A percentile compares a stretch with the other conserved stretches of the same genome.
phyloP scores from a whole-genome alignment of 2,888 invertebrate species.

The Mayetiola destructor region DNA sequence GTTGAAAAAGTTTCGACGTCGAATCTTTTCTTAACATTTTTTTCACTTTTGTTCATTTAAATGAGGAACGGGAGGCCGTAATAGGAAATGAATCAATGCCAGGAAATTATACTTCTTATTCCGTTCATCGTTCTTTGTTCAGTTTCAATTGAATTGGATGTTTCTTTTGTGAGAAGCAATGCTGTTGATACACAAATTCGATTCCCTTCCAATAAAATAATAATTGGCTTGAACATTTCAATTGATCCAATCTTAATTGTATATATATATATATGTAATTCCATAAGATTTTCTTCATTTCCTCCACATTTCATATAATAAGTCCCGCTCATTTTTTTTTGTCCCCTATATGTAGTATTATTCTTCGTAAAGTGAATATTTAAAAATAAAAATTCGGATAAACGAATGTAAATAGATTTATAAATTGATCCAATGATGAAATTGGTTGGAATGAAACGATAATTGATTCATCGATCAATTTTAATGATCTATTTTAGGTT shows the following conservation, averaged over 20 bases:
- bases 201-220: background rate
- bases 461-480: too few relatives aligned
- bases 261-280: background rate
- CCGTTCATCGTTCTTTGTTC: too few relatives aligned
- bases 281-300: too few relatives aligned
- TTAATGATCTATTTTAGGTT: too few relatives aligned
- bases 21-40: background rate
- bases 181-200: background rate
- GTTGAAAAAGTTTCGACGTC: too few relatives aligned
- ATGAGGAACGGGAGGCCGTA: background rate
- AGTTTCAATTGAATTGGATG: background rate
- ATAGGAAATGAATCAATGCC: background rate
- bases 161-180: background rate
- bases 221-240: conserved; percentile 10
- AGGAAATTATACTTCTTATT: conserved; percentile 4
- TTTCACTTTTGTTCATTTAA: background rate
- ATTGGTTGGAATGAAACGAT: too few relatives aligned
- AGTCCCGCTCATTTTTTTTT: too few relatives aligned
- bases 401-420: too few relatives aligned
- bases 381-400: too few relatives aligned
- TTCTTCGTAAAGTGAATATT: background rate
- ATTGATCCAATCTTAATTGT: conserved; percentile 7
- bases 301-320: too few relatives aligned
- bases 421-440: too few relatives aligned
- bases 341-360: background rate